A percentile compares a stretch with the other conserved stretches of the same genome.
Conservation (phyloP, 2,797 vertebrate genomes). For the Typhlichthys subterraneus region DNA sequence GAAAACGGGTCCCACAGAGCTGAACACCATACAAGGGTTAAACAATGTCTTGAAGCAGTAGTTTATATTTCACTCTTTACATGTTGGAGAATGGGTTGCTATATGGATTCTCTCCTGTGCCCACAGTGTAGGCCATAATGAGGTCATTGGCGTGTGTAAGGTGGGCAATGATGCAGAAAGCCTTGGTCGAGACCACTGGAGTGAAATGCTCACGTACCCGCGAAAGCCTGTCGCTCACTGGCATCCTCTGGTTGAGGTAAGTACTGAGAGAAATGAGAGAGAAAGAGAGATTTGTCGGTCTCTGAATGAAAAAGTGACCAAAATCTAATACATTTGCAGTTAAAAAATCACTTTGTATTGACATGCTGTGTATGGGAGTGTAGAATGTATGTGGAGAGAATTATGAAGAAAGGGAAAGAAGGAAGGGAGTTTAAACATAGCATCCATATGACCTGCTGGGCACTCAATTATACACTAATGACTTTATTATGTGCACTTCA, state of each 20-base stretch:
- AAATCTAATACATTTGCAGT: too few species aligned
- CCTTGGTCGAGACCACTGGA: constrained; percentile 96
- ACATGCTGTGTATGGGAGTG: too few species aligned
- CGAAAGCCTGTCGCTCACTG: constrained; percentile 98
- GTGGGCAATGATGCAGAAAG: constrained; percentile 93
- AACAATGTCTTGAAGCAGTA: too few species aligned
- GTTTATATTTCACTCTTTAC: too few species aligned
- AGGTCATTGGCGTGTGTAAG: constrained; percentile 97
- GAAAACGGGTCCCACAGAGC: too few species aligned
- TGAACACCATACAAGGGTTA: too few species aligned
- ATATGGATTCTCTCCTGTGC: constrained; percentile 51
- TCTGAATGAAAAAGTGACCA: too few species aligned
- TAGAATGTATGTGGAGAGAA: too few species aligned
- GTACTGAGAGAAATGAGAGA: constrained; percentile 24
- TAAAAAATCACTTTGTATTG: too few species aligned
- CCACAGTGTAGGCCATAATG: constrained; percentile 99
- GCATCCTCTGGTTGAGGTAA: constrained; percentile 97
- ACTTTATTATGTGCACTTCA: constrained; percentile 38
- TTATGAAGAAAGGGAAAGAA: not conserved
- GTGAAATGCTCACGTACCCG: constrained; percentile 97
- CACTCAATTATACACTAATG: constrained; percentile 25
- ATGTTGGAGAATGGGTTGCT: constrained; percentile 46
- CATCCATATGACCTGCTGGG: constrained; percentile 38
- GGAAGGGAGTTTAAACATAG: constrained; percentile 10
- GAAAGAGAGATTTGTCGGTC: not conserved